Conservation (phyloP, 2,888 invertebrate species). For the Andrena fulva region DNA sequence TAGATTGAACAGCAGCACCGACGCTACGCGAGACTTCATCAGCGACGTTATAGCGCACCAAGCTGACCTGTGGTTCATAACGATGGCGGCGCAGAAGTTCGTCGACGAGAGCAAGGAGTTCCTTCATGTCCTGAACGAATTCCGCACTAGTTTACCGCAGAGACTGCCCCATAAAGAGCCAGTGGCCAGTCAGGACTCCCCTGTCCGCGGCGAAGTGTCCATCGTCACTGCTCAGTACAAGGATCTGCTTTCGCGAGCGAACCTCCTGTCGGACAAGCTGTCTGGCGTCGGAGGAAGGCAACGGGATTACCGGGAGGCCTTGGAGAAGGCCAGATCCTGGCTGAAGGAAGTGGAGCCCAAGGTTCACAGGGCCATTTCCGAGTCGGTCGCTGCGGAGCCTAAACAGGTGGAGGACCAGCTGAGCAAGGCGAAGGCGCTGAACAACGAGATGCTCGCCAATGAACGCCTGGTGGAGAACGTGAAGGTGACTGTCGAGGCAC, state of each 20-base stretch:
- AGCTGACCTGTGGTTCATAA: constrained; percentile 97
- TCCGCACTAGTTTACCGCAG: constrained; percentile 93
- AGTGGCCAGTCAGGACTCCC: constrained; percentile 89
- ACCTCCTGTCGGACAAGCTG: constrained; percentile 92
- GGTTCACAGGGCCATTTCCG: constrained; percentile 91
- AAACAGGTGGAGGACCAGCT: constrained; percentile 95
- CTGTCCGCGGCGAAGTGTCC: constrained; percentile 92
- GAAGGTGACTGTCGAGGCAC: constrained; percentile 89
- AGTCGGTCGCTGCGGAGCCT: constrained; percentile 94
- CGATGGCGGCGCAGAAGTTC: constrained; percentile 98
- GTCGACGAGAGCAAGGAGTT: constrained; percentile 98
- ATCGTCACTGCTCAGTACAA: constrained; percentile 92
- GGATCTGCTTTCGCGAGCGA: constrained; percentile 93
- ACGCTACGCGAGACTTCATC: constrained; percentile 94
- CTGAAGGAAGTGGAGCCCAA: constrained; percentile 92
- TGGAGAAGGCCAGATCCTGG: constrained; percentile 93
- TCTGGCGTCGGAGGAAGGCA: constrained; percentile 92
- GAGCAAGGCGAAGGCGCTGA: constrained; percentile 92
- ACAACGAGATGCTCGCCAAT: constrained; percentile 94
- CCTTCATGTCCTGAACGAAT: constrained; percentile 93
- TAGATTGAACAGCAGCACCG: constrained; percentile 89
- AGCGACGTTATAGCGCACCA: constrained; percentile 98
- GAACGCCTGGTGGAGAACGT: constrained; percentile 94
- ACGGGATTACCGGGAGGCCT: constrained; percentile 92
- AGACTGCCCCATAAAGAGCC: constrained; percentile 92